Evolutionary conservation across 1,140 invertebrate species (phyloP).

Genomic region (Anoplophora glabripennis): DNA sequence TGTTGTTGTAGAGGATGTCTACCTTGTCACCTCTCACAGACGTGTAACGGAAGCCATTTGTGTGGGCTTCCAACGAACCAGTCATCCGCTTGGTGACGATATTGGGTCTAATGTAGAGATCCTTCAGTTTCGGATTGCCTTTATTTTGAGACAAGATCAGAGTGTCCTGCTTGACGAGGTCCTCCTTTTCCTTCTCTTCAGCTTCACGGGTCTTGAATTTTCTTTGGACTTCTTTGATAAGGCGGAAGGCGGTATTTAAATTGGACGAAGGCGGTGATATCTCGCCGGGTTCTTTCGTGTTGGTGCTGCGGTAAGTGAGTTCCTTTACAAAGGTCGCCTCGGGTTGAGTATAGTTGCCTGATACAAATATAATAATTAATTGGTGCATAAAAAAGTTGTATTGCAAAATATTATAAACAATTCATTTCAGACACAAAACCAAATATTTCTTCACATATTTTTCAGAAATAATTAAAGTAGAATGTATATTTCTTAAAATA

Average conservation of each 20-base stretch:
- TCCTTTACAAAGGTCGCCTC: constrained; percentile 98
- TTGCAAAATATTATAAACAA: too few species aligned
- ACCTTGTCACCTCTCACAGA: constrained; percentile 98
- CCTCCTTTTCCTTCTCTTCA: constrained; percentile 97
- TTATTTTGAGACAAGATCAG: constrained; percentile 94
- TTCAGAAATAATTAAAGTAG: too few species aligned
- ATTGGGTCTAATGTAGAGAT: constrained; percentile 97
- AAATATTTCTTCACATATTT: too few species aligned
- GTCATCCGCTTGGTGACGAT: constrained; percentile 98
- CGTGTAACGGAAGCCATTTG: constrained; percentile 97
- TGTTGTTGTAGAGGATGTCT: constrained; percentile 99
- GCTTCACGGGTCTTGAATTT: constrained; percentile 97
- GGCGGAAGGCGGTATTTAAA: constrained; percentile 91
- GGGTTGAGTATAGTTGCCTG: constrained; percentile 73
- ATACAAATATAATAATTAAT: constrained; percentile 1
- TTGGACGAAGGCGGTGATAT: constrained; percentile 92
- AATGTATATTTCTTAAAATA: too few species aligned
- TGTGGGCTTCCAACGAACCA: constrained; percentile 90
- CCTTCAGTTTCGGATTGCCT: constrained; percentile 97
- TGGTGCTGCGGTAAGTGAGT: constrained; percentile 97
- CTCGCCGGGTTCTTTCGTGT: constrained; percentile 97
- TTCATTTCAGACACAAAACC: too few species aligned
- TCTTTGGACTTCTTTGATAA: constrained; percentile 99
- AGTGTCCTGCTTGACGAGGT: constrained; percentile 98
- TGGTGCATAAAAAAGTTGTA: not conserved